phyloP scores from a whole-genome alignment of 2,113 vertebrate genomes.

The Microcebus griseorufus region DNA sequence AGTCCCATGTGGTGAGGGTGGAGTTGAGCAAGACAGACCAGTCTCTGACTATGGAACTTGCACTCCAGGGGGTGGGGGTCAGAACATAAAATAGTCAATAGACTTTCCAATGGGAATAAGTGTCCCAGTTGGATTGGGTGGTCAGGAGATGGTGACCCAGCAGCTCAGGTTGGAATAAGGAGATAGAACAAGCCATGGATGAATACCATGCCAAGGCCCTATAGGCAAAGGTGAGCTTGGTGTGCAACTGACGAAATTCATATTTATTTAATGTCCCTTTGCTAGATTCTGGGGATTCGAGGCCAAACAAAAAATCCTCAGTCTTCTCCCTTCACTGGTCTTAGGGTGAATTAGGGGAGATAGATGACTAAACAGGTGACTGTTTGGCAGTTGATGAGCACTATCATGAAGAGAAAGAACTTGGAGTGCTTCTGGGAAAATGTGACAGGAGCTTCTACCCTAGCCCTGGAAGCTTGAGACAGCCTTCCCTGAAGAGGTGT shows the following conservation, averaged over 20 bases:
- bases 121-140: neutral
- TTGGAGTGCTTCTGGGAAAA: neutral
- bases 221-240: neutral
- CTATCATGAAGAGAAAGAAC: neutral
- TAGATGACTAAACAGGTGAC: neutral
- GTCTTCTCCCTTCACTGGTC: neutral
- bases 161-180: neutral
- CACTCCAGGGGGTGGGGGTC: rapidly evolving
- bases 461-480: neutral
- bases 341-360: neutral
- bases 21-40: neutral
- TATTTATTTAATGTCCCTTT: neutral
- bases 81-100: neutral
- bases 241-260: neutral
- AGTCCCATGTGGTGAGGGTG: neutral
- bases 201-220: too few species aligned
- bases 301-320: neutral
- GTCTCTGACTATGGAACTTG: neutral
- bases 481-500: neutral
- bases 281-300: neutral
- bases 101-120: neutral
- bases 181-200: neutral
- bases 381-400: neutral
- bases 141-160: neutral
- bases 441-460: neutral